A percentile compares a stretch with the other conserved stretches of the same genome.
These are phyloP conservation scores for Berghia stephanieae DNA, from an alignment of 1,140 invertebrate genomes.

Conservation along the genomic window DNA sequence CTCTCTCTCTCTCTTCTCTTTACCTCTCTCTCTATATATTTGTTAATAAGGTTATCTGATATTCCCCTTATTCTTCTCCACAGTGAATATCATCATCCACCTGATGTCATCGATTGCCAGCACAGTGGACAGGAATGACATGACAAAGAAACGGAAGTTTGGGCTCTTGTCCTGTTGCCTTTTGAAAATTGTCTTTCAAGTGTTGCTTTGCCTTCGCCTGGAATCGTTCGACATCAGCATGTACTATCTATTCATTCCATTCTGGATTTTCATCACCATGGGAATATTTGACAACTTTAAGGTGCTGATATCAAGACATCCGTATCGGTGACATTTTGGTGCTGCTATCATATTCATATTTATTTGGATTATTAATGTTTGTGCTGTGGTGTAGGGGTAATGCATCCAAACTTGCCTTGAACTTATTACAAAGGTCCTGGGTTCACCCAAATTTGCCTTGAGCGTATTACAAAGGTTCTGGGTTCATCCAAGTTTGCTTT, in stretches of 20 bases:
- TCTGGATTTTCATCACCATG: constrained; percentile 18
- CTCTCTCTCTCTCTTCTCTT: too few relatives aligned
- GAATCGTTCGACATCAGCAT: constrained; percentile 21
- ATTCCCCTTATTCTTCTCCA: not conserved
- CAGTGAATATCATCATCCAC: constrained; percentile 34
- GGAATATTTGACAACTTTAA: constrained; percentile 25
- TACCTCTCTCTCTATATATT: too few relatives aligned
- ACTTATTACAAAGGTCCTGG: too few relatives aligned
- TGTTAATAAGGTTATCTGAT: not conserved
- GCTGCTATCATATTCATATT: too few relatives aligned
- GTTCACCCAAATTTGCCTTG: too few relatives aligned
- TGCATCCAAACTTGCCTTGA: too few relatives aligned
- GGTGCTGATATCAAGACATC: not conserved
- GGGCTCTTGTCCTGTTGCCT: constrained; percentile 18
- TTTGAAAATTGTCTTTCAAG: constrained; percentile 25
- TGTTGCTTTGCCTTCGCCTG: constrained; percentile 26
- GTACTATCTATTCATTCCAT: constrained; percentile 25
- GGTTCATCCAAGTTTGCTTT: too few relatives aligned
- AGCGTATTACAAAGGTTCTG: too few relatives aligned
- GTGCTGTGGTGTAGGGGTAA: too few relatives aligned
- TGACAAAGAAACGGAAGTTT: constrained; percentile 30
- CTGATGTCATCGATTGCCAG: not conserved
- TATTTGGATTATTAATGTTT: too few relatives aligned
- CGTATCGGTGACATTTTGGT: constrained; percentile 31
- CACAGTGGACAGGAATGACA: constrained; percentile 25